Base-by-base conservation (phyloP, 2,113 vertebrate species). In the Shinisaurus crocodilurus region DNA sequence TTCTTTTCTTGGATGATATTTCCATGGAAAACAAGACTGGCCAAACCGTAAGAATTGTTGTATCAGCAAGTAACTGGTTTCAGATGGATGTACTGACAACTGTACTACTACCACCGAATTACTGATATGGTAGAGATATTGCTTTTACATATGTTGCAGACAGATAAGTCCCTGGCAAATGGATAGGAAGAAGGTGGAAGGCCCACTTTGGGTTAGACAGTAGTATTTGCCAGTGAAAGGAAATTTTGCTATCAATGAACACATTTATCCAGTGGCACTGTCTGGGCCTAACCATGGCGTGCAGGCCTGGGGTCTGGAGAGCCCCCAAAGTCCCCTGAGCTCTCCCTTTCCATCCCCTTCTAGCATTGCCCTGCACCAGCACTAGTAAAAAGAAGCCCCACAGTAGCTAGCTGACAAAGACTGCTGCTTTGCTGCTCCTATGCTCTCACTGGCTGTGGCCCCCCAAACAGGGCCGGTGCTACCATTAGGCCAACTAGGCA, bases 121-220 rank as follows among this genome's bases (percentile, higher is more conserved):
- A 34, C 72, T 50, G 40, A 20, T 18, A 37, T 27, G n/a, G 43
- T 20, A 81, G 37, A 32, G 27, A 50, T 48, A 67, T 18, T 70
- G 77, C 16, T 27, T 37, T 25, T 37, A 54, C n/a, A n/a, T n/a
- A 69, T 88, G 43, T 82, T 72, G 25, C 13, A n/a, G 27, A 50
- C 34, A 37, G 13, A 37, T 77, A 75, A 63, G 32, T 45, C 3
- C n/a, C 54, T n/a, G 34, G 45, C 25, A 70, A 80, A 67, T 80
- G 25, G 25, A 37, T 50, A n/a, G 6, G 32, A 79, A 67, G 43
- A 50, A n/a, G 12, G 4, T 69, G 5, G 45, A 69, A 81, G 20
- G 50, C 9, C 40, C 67, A 45, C 70, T 69, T 88, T 74, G 34
- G 76, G 76, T 86, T 88, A 67, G 79, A 90, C 90, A 40, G 60